Evolutionary conservation across 2,797 vertebrate genomes (phyloP), one percentile per base, ranked within the genome.

Genomic region (Scleropages formosus): DNA sequence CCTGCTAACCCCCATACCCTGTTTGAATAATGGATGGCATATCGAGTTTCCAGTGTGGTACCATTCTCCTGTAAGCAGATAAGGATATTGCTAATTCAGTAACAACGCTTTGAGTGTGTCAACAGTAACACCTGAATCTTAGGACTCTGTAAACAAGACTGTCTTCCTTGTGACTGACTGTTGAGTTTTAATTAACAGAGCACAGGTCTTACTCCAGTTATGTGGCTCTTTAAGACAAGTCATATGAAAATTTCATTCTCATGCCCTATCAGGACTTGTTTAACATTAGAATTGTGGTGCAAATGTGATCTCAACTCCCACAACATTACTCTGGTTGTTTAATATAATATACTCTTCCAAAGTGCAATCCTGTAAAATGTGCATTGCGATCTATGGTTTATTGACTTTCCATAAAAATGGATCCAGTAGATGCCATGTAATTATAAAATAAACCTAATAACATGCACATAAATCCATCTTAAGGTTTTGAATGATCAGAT

Each of bases 31-130:
- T 92, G 76, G 76, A 93, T 81, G 74, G 44, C 67, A 58, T 87
- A 92, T 93, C 88, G 75, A 79, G 87, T 92, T 89, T 85, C 80
- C 39, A 71, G 81, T 78, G 76, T 66, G 79, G 82, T 83, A 85
- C 71, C 78, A 84, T 77, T 77, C 78, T 6, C 31, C 2, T n/a
- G 6, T 6, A 73, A 78, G 74, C 20, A 77, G 85, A 84, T 79
- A 84, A 80, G 79, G 78, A 86, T 82, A 90, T 90, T 80, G 85
- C 83, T 90, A 87, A 90, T 90, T 89, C 77, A 90, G 75, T 8
- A n/a, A 4, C 27, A 46, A 80, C 87, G 81, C 88, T 89, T 85
- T 84, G 84, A 88, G 88, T 62, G 47, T 71, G 27, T 70, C 13
- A 74, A 69, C 49, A 73, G 80, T 71, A 76, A 60, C 44, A 18